Evolutionary conservation across 2,113 vertebrate genomes (phyloP), one percentile per base, ranked within the genome.

Genomic region (Cyanocitta stelleri): DNA sequence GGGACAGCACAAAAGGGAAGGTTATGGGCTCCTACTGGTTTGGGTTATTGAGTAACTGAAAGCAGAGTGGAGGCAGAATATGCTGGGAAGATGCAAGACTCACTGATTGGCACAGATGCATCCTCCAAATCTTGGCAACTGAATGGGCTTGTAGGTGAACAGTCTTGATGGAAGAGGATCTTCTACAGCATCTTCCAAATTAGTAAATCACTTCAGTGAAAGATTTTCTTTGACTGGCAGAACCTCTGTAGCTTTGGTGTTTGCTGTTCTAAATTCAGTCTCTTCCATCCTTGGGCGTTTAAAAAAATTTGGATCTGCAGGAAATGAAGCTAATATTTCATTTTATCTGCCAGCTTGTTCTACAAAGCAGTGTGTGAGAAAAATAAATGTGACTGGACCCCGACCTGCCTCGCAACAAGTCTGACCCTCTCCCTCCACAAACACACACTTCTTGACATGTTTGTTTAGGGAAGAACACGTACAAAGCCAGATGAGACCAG

Each of bases 271-370:
- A 81, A 94, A 72, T 61, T 85, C 77, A 71, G 58, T 30, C 35
- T 81, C n/a, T 85, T 84, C 81, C 33, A 86, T n/a, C 51, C 22
- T 56, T 43, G 18, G 9, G 8, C 71, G 37, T 27, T 3, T 5
- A 33, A n/a, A 61, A 71, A 24, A 37, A 51, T 3, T 55, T 32
- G 44, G 13, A 67, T 63, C 69, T 56, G 29, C 76, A 95, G 56
- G 69, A 96, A 85, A 78, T 85, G 58, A 92, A 81, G 44, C 26
- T 85, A 64, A 49, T 95, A 85, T 87, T 97, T 94, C 41, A 76
- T 75, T 87, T 43, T n/a, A 16, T 72, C 66, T 89, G 74, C 56
- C 91, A 89, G 66, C 49, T 72, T 89, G 29, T 85, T 92, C 91
- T 75, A 78, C 52, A 78, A 74, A 89, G 41, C 37, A 81, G 24